Percentiles rank a stretch among this genome's conserved stretches.
phyloP scores from a whole-genome alignment of 2,888 invertebrate genomes.

The Lepidochrysops patricia region DNA sequence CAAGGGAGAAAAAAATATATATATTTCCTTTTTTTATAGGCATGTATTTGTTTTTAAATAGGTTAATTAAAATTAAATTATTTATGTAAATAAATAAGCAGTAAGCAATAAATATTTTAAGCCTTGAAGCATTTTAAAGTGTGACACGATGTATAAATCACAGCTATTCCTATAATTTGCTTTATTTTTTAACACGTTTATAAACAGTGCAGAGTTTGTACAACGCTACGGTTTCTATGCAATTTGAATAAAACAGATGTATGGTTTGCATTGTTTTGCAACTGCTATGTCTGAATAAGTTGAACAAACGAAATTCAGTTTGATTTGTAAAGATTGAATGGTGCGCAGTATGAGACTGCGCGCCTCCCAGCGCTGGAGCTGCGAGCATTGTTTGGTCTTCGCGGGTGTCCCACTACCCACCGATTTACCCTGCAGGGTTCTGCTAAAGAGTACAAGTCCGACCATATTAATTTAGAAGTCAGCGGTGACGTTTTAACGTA shows the following conservation, averaged over 20 bases:
- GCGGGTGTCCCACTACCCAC: constrained; percentile 66
- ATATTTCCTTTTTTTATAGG: no score
- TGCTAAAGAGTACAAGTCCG: constrained; percentile 50
- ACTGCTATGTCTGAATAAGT: constrained; percentile 23
- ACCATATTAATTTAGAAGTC: constrained; percentile 58
- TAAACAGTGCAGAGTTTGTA: not conserved
- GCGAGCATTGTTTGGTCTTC: constrained; percentile 53
- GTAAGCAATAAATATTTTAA: no score
- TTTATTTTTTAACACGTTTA: no score
- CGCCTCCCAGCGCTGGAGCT: constrained; percentile 41
- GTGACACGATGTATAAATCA: no score
- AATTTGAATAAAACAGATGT: constrained; percentile 8
- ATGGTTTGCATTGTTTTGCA: constrained; percentile 10
- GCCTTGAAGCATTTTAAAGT: no score
- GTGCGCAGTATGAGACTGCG: constrained; percentile 42
- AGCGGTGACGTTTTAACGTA: constrained; percentile 29
- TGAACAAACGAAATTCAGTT: constrained; percentile 67
- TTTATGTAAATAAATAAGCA: no score
- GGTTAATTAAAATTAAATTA: no score
- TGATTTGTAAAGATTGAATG: constrained; percentile 69
- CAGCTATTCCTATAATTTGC: no score
- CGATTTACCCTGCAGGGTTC: constrained; percentile 65
- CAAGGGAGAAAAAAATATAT: no score
- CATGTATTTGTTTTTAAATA: no score
- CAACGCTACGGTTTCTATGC: not conserved